Conservation (phyloP, 2,113 vertebrate species). For the pig (Sus scrofa) region DNA sequence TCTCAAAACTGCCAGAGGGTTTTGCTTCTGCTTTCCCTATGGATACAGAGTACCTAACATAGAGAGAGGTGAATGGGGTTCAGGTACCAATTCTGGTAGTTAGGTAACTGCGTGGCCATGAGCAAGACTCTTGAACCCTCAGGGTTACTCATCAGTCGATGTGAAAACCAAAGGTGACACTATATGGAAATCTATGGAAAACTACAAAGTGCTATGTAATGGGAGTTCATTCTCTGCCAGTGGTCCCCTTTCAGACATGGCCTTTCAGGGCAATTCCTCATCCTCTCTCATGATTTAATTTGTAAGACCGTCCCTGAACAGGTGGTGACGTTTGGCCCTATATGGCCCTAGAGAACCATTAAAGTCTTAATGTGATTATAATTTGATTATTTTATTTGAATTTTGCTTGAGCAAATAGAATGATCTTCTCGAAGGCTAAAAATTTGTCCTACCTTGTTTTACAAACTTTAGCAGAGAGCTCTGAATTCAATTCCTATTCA, state of each 20-base stretch:
- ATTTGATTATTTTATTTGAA: not conserved
- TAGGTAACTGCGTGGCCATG: not conserved
- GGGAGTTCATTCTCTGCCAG: not conserved
- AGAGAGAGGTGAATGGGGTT: not conserved
- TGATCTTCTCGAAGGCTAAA: not conserved
- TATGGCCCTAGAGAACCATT: not conserved
- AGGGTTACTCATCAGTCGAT: not conserved
- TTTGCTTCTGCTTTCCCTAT: not conserved
- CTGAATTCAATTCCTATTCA: not conserved
- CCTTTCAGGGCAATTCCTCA: not conserved
- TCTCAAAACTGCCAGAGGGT: not conserved
- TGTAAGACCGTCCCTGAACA: not conserved
- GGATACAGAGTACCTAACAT: not conserved
- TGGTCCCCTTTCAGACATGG: too few relatives aligned
- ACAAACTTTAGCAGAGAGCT: not conserved
- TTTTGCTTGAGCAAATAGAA: not conserved
- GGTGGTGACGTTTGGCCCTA: not conserved
- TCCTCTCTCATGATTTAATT: not conserved
- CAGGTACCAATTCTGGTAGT: not conserved
- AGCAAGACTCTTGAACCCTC: not conserved
- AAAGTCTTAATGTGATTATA: not conserved
- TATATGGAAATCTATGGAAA: not conserved
- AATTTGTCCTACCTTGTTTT: constrained; percentile 17
- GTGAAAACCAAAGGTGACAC: not conserved
- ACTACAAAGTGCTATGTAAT: not conserved